A percentile compares a stretch with the other conserved stretches of the same genome.
phyloP scores from a whole-genome alignment of 1,140 invertebrate genomes.

The Aphidius gifuensis region DNA sequence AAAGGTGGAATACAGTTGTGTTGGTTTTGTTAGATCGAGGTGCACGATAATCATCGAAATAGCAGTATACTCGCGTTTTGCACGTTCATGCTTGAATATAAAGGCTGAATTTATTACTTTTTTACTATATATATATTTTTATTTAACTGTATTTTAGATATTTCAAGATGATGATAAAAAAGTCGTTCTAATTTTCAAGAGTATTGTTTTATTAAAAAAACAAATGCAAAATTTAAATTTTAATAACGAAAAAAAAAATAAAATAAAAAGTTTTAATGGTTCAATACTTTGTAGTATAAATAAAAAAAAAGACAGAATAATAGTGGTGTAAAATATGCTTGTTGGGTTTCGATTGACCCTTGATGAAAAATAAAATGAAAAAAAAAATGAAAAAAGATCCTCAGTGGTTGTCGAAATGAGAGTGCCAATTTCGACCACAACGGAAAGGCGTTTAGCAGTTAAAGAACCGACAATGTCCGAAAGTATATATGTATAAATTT shows the following conservation, averaged over 20 bases:
- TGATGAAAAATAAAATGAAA: neutral
- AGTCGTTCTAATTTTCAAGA: conserved; percentile 8
- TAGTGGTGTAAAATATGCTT: neutral
- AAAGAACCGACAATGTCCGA: conserved; percentile 14
- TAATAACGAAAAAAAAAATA: no score
- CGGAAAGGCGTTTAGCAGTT: conserved; percentile 23
- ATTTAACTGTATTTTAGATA: conserved; percentile 1
- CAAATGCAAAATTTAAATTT: neutral
- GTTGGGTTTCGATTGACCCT: neutral
- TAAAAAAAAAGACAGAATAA: no score
- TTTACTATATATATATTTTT: neutral
- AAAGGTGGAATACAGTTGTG: neutral
- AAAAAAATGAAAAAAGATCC: neutral
- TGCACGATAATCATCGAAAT: conserved; percentile 8
- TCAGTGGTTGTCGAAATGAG: neutral
- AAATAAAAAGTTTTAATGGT: no score
- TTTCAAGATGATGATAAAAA: conserved; percentile 1
- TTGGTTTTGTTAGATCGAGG: conserved; percentile 1
- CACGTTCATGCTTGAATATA: neutral
- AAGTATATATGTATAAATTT: conserved; percentile 13
- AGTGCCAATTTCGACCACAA: neutral
- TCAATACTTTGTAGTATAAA: no score
- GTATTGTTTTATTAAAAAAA: neutral
- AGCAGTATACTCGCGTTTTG: neutral
- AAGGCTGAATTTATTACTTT: neutral